A percentile compares a stretch with the other conserved stretches of the same genome.
Conservation (phyloP, 2,113 vertebrate species). For the Eulemur macaco region DNA sequence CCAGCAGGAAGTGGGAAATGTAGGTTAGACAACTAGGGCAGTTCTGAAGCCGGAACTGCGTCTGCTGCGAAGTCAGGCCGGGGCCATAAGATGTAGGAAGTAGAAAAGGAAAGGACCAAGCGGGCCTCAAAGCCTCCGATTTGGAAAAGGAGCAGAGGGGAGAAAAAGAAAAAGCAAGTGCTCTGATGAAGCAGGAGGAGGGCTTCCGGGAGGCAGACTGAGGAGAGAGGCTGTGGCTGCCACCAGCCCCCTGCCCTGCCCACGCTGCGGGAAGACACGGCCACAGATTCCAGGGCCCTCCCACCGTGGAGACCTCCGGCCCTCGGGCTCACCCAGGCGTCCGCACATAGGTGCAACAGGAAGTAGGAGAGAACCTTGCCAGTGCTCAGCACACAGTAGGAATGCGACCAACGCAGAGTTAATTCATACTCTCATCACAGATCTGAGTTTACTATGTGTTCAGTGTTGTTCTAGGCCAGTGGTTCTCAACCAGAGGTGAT, state of each 20-base stretch:
- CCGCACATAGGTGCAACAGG: neutral
- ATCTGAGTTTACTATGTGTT: neutral
- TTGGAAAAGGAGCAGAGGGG: neutral
- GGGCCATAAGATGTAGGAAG: neutral
- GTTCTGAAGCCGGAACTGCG: neutral
- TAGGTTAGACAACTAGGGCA: conserved; percentile 63
- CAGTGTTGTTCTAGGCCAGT: neutral
- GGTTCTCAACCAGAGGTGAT: neutral
- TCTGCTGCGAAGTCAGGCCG: neutral
- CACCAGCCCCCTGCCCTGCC: neutral
- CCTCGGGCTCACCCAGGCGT: neutral
- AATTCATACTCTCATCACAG: neutral
- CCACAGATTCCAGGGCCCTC: neutral
- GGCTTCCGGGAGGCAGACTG: neutral
- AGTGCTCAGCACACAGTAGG: neutral
- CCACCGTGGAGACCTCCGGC: accelerated
- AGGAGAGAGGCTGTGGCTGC: neutral
- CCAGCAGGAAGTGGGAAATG: conserved; percentile 28
- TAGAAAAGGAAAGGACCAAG: neutral
- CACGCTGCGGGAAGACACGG: accelerated
- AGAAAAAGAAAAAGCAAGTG: neutral
- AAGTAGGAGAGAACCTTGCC: neutral
- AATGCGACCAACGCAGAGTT: neutral
- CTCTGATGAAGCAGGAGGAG: neutral
- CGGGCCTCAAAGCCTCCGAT: neutral